A percentile compares a stretch with the other conserved stretches of the same genome.
Conservation (phyloP, 2,113 vertebrate genomes). For the Actenoides lindsayi region DNA sequence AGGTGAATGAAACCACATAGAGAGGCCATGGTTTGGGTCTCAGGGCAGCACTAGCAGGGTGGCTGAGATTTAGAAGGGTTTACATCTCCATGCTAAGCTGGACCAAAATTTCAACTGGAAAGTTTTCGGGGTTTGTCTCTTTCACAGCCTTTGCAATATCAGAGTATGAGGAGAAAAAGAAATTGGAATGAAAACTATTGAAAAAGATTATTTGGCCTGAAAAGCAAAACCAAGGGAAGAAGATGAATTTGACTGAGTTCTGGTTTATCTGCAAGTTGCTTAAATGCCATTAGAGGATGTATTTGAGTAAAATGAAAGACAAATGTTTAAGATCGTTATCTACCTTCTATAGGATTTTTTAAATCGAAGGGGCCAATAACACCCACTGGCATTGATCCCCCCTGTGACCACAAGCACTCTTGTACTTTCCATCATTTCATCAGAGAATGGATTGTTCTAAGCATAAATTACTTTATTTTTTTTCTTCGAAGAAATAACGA, state of each 20-base stretch:
- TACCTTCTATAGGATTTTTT: not conserved
- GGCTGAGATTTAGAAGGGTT: not conserved
- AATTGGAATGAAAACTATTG: not conserved
- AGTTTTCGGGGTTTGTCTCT: not conserved
- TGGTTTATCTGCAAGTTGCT: not conserved
- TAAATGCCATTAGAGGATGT: not conserved
- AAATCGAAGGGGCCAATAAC: not conserved
- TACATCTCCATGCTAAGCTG: not conserved
- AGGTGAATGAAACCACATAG: not conserved
- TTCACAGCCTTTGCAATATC: not conserved
- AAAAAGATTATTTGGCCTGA: not conserved
- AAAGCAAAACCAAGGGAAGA: not conserved
- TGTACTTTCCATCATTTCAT: not conserved
- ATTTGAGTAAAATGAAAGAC: slow-evolving; percentile 18
- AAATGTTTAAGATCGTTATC: not conserved
- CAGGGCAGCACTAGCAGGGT: not conserved
- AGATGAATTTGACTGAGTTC: not conserved
- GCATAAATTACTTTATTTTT: not conserved
- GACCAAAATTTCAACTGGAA: not conserved
- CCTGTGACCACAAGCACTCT: not conserved
- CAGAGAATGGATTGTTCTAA: not conserved
- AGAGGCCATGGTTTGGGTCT: not conserved
- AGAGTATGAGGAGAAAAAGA: not conserved
- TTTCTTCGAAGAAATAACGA: not conserved
- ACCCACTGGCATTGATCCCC: not conserved